These are phyloP conservation scores for Zoanthus sansibaricus DNA, from an alignment of 92 coral and sea anemone species.

Conservation along the genomic window DNA sequence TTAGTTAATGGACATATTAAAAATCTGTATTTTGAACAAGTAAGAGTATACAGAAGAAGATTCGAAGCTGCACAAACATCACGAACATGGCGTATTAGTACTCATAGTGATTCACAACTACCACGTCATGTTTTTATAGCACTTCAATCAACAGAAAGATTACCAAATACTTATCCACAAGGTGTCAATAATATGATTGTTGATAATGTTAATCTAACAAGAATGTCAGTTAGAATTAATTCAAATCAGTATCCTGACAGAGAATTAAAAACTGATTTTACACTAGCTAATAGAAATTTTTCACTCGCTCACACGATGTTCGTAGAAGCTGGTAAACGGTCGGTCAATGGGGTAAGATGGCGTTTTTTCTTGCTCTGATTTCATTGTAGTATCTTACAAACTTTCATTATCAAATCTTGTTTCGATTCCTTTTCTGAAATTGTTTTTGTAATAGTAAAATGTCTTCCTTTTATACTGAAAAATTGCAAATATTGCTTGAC, in stretches of 20 bases:
- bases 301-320: too few relatives aligned
- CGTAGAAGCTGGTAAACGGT: too few relatives aligned
- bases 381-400: too few relatives aligned
- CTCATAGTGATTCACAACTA: not conserved
- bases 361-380: not conserved
- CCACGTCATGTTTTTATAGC: constrained; percentile 21
- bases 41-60: constrained; percentile 31
- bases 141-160: constrained; percentile 20
- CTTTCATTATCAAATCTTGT: not conserved
- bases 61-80: constrained; percentile 20
- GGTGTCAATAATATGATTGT: constrained; percentile 30
- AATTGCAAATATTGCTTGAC: not conserved
- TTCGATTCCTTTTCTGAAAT: not conserved
- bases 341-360: not conserved
- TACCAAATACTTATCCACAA: constrained; percentile 20
- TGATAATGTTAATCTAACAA: constrained; percentile 44
- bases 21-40: constrained; percentile 35
- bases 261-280: not conserved
- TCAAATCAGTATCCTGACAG: constrained; percentile 21
- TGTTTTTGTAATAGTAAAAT: too few relatives aligned
- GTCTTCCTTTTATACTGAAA: not conserved
- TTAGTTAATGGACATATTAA: constrained; percentile 32
- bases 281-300: too few relatives aligned
- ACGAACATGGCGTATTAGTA: constrained; percentile 31
- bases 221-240: constrained; percentile 27